Conservation (phyloP, 2,113 vertebrate species). For the Podarcis cretensis region DNA sequence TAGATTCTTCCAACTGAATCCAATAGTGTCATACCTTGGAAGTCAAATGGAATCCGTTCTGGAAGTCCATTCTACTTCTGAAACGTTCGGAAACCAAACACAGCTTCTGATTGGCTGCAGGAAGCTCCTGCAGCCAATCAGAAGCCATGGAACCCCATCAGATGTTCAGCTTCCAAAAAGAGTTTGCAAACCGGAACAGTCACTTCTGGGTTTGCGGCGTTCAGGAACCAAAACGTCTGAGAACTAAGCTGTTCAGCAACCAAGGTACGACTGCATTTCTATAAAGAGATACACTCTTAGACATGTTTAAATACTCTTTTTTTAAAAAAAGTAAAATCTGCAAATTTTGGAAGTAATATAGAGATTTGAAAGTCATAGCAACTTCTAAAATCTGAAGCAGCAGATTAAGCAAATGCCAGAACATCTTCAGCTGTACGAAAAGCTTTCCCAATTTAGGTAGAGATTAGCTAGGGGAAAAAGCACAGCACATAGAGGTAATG, state of each 20-base stretch:
- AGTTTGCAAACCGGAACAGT: too few species aligned
- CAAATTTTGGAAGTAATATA: slow-evolving; percentile 67
- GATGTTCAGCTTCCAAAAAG: too few species aligned
- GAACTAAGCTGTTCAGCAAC: too few species aligned
- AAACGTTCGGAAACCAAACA: too few species aligned
- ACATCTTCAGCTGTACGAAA: slow-evolving; percentile 59
- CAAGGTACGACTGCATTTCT: too few species aligned
- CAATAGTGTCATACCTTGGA: background rate
- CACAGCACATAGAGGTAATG: background rate
- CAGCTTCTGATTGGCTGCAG: too few species aligned
- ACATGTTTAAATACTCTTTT: slow-evolving; percentile 61
- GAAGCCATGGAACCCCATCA: too few species aligned
- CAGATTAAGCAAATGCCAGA: slow-evolving; percentile 68
- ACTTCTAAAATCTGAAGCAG: slow-evolving; percentile 58
- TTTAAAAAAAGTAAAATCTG: slow-evolving; percentile 24
- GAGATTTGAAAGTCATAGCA: slow-evolving; percentile 68
- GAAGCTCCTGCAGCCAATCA: too few species aligned
- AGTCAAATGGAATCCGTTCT: too few species aligned
- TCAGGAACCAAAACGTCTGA: too few species aligned
- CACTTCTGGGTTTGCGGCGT: too few species aligned
- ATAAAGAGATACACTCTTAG: slow-evolving; percentile 43
- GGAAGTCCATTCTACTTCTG: too few species aligned
- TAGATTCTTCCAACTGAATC: slow-evolving; percentile 47
- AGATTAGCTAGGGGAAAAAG: slow-evolving; percentile 55
- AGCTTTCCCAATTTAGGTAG: slow-evolving; percentile 40